These are phyloP conservation scores for Scytalopus superciliaris DNA, from an alignment of 2,113 vertebrate genomes.

Conservation along the genomic window DNA sequence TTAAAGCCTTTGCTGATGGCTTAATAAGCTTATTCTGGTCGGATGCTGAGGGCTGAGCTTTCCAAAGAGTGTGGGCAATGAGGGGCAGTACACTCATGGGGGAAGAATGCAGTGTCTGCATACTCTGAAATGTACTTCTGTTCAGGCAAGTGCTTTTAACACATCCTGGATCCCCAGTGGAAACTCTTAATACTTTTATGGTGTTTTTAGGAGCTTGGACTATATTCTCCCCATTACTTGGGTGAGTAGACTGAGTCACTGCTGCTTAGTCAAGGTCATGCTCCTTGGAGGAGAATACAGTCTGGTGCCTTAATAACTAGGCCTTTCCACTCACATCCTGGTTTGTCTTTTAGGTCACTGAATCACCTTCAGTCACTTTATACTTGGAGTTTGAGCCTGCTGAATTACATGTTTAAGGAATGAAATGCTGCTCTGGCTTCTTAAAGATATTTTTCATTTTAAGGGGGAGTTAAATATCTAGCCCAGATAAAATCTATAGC, in stretches of 20 bases:
- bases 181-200: background rate
- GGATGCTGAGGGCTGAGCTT: background rate
- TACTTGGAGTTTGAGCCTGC: background rate
- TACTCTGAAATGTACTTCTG: background rate
- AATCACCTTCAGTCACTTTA: background rate
- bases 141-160: background rate
- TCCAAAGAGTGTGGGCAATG: background rate
- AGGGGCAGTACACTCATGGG: rapidly evolving
- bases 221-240: background rate
- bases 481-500: background rate
- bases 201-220: background rate
- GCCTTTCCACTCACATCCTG: background rate
- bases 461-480: background rate
- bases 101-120: background rate
- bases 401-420: background rate
- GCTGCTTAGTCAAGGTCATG: background rate
- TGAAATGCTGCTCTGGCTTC: background rate
- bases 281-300: background rate
- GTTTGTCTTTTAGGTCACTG: background rate
- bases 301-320: background rate
- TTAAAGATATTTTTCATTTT: background rate
- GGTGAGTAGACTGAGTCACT: background rate
- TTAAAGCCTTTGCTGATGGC: background rate
- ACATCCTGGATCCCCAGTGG: background rate
- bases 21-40: background rate